Conservation (phyloP, 2,113 vertebrate genomes). For the Nesogale talazaci region DNA sequence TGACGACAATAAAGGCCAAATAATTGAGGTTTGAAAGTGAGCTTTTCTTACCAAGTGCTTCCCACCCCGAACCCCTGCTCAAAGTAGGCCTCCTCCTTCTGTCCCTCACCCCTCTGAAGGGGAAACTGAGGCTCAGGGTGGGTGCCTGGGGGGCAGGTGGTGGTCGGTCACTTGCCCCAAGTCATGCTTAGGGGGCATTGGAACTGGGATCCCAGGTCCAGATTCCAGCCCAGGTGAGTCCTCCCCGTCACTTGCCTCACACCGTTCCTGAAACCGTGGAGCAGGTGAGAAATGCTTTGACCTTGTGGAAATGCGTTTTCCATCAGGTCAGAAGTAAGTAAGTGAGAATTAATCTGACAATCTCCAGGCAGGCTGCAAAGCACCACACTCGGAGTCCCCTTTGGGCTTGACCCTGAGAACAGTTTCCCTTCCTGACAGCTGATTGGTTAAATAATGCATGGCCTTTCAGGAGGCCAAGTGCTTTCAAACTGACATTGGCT, state of each 20-base stretch:
- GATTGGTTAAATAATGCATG: constrained; percentile 75
- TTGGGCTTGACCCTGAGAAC: constrained; percentile 58
- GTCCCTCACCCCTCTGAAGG: background rate
- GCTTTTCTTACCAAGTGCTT: background rate
- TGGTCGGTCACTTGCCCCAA: background rate
- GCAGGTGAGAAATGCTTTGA: constrained; percentile 61
- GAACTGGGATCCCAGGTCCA: background rate
- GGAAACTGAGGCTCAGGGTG: background rate
- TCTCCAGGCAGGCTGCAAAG: constrained; percentile 64
- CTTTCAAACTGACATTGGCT: constrained; percentile 78
- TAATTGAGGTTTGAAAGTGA: background rate
- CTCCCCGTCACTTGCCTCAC: constrained; percentile 23
- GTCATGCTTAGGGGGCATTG: background rate
- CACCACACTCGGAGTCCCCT: background rate
- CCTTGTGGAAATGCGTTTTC: constrained; percentile 70
- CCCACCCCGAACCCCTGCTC: background rate
- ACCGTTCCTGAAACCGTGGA: constrained; percentile 65
- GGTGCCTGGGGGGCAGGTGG: background rate
- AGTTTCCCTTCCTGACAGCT: constrained; percentile 60
- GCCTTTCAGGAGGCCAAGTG: constrained; percentile 74
- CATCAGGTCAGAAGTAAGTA: constrained; percentile 74
- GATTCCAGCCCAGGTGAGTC: background rate
- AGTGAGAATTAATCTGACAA: constrained; percentile 76
- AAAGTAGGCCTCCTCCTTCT: no score
- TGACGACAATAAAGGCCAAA: background rate